These are phyloP conservation scores for Eupithecia centaureata DNA, from an alignment of 2,888 invertebrate genomes.

Conservation along the genomic window DNA sequence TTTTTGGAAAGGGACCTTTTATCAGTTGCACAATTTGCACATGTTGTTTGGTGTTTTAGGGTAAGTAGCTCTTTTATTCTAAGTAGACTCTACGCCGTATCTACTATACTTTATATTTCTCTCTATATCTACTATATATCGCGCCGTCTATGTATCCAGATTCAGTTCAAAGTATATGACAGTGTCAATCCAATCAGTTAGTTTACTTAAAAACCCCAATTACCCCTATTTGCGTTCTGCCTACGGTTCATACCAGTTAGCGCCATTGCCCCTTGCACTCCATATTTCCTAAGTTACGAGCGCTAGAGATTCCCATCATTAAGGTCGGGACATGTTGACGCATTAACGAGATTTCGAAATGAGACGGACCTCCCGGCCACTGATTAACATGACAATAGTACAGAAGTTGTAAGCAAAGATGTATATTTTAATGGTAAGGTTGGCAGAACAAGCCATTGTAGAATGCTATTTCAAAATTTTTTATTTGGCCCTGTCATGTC, in stretches of 20 bases:
- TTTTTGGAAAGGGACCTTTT: background rate
- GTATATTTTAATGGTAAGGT: slow-evolving; percentile 15
- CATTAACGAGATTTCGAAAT: slow-evolving; percentile 37
- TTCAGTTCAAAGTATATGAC: background rate
- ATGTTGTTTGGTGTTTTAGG: background rate
- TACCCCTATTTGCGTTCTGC: background rate
- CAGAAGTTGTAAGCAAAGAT: slow-evolving; percentile 21
- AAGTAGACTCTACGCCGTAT: background rate
- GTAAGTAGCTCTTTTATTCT: background rate
- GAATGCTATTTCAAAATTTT: background rate
- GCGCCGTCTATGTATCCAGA: background rate
- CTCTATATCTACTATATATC: background rate
- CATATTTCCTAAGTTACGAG: slow-evolving; percentile 15
- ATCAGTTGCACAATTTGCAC: background rate
- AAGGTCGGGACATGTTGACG: slow-evolving; percentile 36
- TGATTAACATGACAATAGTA: slow-evolving; percentile 35
- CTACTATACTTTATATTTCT: background rate
- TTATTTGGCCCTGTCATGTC: background rate
- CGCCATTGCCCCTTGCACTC: background rate
- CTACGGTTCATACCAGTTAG: background rate
- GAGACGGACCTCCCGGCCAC: slow-evolving; percentile 31
- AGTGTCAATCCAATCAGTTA: background rate
- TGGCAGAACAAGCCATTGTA: background rate
- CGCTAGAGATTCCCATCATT: slow-evolving; percentile 40
- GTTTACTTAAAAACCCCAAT: background rate